Evolutionary conservation across 2,888 invertebrate species (phyloP).

Genomic region (Hydroisotoma schaefferi): DNA sequence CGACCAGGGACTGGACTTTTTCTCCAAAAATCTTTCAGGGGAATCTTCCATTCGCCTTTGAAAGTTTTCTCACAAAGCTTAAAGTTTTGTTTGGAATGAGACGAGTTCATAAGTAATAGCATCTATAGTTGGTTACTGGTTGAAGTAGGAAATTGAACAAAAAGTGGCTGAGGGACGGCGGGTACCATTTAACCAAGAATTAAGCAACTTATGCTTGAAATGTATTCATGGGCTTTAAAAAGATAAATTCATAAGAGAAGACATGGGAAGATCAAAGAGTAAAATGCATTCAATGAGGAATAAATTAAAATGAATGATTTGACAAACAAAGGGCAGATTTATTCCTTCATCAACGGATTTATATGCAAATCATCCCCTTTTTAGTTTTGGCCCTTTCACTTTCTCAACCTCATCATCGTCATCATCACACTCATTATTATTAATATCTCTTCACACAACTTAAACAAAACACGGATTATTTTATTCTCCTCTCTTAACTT

Average conservation of each 20-base stretch:
- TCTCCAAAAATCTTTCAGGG: too few species aligned
- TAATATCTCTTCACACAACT: neutral
- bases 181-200: too few species aligned
- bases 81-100: too few species aligned
- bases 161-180: too few species aligned
- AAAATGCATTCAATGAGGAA: conserved; percentile 7
- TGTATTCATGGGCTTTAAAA: conserved; percentile 2
- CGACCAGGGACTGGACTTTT: too few species aligned
- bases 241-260: conserved; percentile 5
- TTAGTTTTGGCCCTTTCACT: conserved; percentile 4
- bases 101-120: too few species aligned
- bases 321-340: conserved; percentile 6
- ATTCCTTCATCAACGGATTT: conserved; percentile 6
- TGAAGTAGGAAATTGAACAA: too few species aligned
- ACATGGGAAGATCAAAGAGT: conserved; percentile 6
- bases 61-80: too few species aligned
- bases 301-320: conserved; percentile 7
- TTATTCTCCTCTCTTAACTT: too few species aligned
- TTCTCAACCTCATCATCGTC: neutral
- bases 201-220: too few species aligned
- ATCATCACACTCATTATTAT: neutral
- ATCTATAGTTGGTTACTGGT: too few species aligned
- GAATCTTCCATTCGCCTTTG: too few species aligned
- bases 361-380: conserved; percentile 6
- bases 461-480: conserved; percentile 6